Evolutionary conservation across 2,888 invertebrate species (phyloP).

Genomic region (Apamea epomidion): DNA sequence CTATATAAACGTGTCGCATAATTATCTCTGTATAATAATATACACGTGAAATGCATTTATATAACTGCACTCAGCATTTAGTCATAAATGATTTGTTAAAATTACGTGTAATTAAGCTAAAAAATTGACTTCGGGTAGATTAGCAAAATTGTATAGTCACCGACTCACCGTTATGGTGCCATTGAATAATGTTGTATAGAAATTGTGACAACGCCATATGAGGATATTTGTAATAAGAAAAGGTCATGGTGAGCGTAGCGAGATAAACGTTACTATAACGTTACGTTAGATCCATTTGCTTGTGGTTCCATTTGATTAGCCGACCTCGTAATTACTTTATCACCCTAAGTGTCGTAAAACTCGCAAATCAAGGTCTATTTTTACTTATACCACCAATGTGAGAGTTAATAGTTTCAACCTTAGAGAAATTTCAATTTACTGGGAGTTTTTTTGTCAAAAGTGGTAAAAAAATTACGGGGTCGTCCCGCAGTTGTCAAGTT

Average conservation of each 20-base stretch:
- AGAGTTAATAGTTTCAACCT: not conserved
- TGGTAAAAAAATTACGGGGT: not conserved
- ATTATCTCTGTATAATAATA: slow-evolving; percentile 12
- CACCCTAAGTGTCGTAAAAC: not conserved
- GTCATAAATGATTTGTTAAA: slow-evolving; percentile 29
- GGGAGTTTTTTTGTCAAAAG: not conserved
- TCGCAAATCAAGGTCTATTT: not conserved
- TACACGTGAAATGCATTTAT: slow-evolving; percentile 50
- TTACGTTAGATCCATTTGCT: not conserved
- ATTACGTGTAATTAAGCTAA: slow-evolving; percentile 14
- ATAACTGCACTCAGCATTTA: slow-evolving; percentile 48
- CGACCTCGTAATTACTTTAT: not conserved
- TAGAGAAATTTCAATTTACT: not conserved
- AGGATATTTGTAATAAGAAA: slow-evolving; percentile 8
- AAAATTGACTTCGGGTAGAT: slow-evolving; percentile 3
- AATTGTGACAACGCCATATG: slow-evolving; percentile 1
- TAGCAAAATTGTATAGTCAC: slow-evolving; percentile 1
- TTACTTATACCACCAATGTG: not conserved
- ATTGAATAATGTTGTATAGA: slow-evolving; percentile 23
- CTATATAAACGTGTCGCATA: slow-evolving; percentile 17
- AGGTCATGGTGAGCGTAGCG: not conserved
- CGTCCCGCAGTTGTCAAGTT: not conserved
- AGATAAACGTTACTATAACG: not conserved
- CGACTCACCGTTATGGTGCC: not conserved
- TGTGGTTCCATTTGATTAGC: too few species aligned